Evolutionary conservation across 1,140 invertebrate species (phyloP).

Genomic region (Antheraea mylitta): DNA sequence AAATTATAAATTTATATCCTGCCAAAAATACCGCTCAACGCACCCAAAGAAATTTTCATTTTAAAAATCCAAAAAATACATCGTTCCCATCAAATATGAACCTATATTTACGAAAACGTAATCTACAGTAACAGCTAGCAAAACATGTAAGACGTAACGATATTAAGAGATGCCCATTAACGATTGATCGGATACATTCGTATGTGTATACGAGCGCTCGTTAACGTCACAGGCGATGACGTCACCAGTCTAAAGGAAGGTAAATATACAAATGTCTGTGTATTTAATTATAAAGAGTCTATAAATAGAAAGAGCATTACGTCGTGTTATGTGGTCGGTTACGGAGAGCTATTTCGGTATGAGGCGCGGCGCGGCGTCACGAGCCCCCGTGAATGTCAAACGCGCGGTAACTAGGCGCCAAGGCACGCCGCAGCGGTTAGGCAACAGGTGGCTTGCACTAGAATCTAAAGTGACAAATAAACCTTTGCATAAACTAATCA

Average conservation of each 20-base stretch:
- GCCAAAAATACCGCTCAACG: too few relatives aligned
- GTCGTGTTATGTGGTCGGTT: conserved; percentile 68
- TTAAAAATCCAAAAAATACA: too few relatives aligned
- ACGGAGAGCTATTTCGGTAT: conserved; percentile 70
- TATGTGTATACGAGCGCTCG: conserved; percentile 9
- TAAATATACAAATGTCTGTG: conserved; percentile 57
- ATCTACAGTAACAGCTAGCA: too few relatives aligned
- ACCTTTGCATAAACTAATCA: conserved; percentile 24
- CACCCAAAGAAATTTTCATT: too few relatives aligned
- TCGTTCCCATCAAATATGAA: too few relatives aligned
- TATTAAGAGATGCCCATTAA: too few relatives aligned
- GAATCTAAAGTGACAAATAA: conserved; percentile 35
- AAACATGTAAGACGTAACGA: too few relatives aligned
- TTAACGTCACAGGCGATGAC: conserved; percentile 29
- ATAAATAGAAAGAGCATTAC: conserved; percentile 70
- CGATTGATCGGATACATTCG: background rate
- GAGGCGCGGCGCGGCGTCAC: conserved; percentile 41
- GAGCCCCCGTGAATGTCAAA: conserved; percentile 68
- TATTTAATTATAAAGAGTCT: conserved; percentile 70
- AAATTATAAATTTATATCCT: too few relatives aligned
- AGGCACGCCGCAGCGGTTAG: conserved; percentile 32
- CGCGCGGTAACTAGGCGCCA: conserved; percentile 57
- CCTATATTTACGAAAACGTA: too few relatives aligned
- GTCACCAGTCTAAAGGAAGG: conserved; percentile 34
- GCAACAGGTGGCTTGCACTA: conserved; percentile 61